phyloP scores from a whole-genome alignment of 2,113 vertebrate genomes.

The Myiagra hebetior region DNA sequence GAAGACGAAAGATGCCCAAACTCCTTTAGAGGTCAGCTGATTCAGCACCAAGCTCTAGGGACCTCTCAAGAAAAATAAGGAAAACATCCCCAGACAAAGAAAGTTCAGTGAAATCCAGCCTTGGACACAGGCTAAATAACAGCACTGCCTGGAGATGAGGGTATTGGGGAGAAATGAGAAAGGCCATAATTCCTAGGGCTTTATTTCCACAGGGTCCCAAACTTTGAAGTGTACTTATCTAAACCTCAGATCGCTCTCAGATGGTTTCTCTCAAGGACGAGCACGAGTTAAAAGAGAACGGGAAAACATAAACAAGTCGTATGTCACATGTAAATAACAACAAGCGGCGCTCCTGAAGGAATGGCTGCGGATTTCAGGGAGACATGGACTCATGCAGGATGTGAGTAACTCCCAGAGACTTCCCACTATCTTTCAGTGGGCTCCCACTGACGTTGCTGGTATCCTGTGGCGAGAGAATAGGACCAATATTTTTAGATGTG shows the following conservation, averaged over 20 bases:
- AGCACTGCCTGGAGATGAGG: neutral
- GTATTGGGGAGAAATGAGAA: neutral
- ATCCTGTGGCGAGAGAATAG: constrained; percentile 27
- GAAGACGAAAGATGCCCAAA: neutral
- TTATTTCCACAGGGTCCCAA: neutral
- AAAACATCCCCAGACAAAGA: neutral
- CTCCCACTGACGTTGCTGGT: constrained; percentile 41
- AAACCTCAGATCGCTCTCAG: neutral
- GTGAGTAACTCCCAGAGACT: constrained; percentile 53
- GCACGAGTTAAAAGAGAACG: neutral
- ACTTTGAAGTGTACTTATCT: neutral
- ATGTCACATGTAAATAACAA: neutral
- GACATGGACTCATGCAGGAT: constrained; percentile 55
- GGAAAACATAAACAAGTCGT: neutral
- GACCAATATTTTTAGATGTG: constrained; percentile 52
- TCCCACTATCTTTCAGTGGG: constrained; percentile 38
- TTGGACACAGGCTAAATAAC: neutral
- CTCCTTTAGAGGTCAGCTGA: neutral
- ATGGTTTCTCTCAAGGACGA: neutral
- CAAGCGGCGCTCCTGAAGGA: neutral
- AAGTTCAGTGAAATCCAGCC: neutral
- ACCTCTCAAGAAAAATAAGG: neutral
- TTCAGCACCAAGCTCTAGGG: neutral
- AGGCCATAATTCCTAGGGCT: neutral
- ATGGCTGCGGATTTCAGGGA: constrained; percentile 6